Conservation (phyloP, 1,140 invertebrate genomes). For the Solenopsis fugax region DNA sequence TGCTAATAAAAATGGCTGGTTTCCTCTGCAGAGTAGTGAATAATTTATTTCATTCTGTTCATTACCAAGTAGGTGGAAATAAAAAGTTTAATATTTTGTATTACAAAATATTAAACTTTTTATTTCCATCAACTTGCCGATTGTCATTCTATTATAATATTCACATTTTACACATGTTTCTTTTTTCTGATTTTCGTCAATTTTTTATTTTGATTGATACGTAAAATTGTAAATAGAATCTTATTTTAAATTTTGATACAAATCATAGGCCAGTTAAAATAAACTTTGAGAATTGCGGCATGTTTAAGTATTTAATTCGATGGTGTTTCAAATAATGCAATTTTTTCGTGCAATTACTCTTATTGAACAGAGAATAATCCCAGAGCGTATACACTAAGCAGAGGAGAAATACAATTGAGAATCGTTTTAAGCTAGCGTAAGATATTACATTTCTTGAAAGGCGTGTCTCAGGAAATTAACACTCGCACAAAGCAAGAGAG, state of each 20-base stretch:
- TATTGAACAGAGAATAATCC: background rate
- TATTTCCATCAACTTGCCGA: background rate
- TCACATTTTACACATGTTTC: background rate
- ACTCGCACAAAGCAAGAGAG: slow-evolving; percentile 34
- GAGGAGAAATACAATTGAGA: background rate
- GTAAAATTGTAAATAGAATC: background rate
- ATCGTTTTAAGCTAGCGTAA: slow-evolving; percentile 36
- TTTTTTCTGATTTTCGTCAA: background rate
- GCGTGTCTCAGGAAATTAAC: slow-evolving; percentile 41
- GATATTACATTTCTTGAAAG: slow-evolving; percentile 39
- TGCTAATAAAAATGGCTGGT: background rate
- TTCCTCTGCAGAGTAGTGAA: background rate
- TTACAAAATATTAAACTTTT: slow-evolving; percentile 9
- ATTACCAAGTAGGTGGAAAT: too few species aligned
- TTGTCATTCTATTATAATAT: background rate
- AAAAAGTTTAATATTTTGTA: too few species aligned
- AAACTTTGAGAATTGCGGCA: background rate
- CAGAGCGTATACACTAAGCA: background rate
- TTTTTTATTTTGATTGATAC: background rate
- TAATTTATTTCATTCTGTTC: background rate
- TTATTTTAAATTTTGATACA: background rate
- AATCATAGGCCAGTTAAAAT: background rate
- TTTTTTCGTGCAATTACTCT: background rate
- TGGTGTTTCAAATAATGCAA: background rate
- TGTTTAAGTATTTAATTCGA: background rate